Evolutionary conservation across 1,140 invertebrate species (phyloP), one percentile per base, ranked within the genome.

Genomic region (Drosophila virilis): DNA sequence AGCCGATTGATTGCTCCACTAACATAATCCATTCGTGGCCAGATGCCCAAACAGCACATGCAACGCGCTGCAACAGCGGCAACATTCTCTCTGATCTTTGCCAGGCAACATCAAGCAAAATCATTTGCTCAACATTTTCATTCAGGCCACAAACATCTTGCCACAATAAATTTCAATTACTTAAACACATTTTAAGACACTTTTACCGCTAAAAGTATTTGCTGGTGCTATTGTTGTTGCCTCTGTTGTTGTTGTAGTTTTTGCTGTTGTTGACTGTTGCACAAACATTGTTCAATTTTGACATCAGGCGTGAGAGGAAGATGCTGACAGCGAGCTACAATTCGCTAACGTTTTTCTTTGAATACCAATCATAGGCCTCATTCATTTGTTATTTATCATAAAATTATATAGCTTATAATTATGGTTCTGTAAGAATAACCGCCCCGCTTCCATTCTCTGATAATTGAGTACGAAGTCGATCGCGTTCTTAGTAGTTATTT

Each of bases 1-100:
- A 89, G 84, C 52, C 83, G 83, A 89, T 88, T 88, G 83, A 88
- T 88, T 88, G 83, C 83, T 83, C 83, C 71, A 86, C 79, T 77
- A 83, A 71, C 76, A 74, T 69, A 69, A 69, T 61, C 71, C 65
- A 74, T 69, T 68, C 50, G 13, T 46, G 57, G 57, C 42, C 40
- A 22, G 22, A 28, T 15, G 52, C 15, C 52, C 12, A 35, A 51
- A 15, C 48, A 51, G 54, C 51, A 62, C 52, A 54, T 58, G 38
- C 67, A 46, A 17, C 65, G 46, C 12, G 9, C 42, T 33, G 22
- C 10, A 52, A 48, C 66, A 55, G 66, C 71, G 65, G 71, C 57
- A 61, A 74, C 71, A 69, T 69, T 74, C 65, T 61, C 71, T 55
- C 65, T 62, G 66, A 70, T 69, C 52, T 70, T 62, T 59, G 32